A percentile compares a stretch with the other conserved stretches of the same genome.
Evolutionary conservation across 1,140 invertebrate genomes (phyloP).

Genomic region (Drosophila sulfurigaster): DNA sequence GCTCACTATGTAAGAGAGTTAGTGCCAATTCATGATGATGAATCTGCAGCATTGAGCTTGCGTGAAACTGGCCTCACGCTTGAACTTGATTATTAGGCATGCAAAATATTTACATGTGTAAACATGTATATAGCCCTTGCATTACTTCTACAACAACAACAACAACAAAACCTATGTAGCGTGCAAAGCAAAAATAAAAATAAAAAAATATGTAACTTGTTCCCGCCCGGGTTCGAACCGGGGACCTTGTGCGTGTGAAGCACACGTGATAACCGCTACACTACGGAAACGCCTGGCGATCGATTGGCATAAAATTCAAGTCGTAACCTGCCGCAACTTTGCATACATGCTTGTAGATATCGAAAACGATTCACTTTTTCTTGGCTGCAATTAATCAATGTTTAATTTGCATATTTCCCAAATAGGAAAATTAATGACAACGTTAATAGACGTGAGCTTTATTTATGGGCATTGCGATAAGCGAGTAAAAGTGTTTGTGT

Average conservation of each 20-base stretch:
- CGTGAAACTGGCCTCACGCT: constrained; percentile 39
- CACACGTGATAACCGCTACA: constrained; percentile 87
- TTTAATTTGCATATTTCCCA: constrained; percentile 68
- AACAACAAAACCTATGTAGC: not conserved
- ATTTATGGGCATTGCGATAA: constrained; percentile 72
- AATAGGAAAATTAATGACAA: constrained; percentile 57
- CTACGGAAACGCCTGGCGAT: constrained; percentile 65
- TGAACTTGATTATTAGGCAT: constrained; percentile 40
- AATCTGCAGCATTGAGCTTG: constrained; percentile 16
- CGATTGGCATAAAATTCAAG: constrained; percentile 24
- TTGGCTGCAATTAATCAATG: constrained; percentile 59
- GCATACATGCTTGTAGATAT: not conserved
- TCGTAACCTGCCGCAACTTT: constrained; percentile 18
- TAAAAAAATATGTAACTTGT: constrained; percentile 65
- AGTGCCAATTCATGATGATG: constrained; percentile 22
- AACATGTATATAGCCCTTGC: constrained; percentile 12
- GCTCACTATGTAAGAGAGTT: constrained; percentile 30
- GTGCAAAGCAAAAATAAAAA: constrained; percentile 15
- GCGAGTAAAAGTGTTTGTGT: constrained; percentile 73
- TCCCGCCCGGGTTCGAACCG: constrained; percentile 88
- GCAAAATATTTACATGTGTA: constrained; percentile 26
- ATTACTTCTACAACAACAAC: constrained; percentile 9
- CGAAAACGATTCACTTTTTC: constrained; percentile 46
- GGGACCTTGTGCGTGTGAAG: constrained; percentile 89
- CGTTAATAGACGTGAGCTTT: constrained; percentile 56